Evolutionary conservation across 2,113 vertebrate species (phyloP).

Genomic region (Grantiella picta): DNA sequence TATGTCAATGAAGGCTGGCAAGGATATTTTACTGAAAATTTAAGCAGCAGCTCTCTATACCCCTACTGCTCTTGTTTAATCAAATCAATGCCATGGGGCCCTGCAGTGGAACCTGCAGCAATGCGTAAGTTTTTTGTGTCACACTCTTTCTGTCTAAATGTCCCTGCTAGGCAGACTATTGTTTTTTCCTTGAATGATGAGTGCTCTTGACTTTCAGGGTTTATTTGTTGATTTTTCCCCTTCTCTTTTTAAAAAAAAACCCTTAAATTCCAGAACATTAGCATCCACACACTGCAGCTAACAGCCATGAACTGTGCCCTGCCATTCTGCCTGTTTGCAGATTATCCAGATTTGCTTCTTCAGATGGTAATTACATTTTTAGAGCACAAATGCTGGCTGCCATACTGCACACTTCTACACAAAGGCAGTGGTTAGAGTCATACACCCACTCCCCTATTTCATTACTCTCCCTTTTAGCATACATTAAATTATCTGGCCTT

Average conservation of each 20-base stretch:
- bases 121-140: not conserved
- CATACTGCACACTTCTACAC: not conserved
- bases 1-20: not conserved
- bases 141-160: not conserved
- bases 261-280: not conserved
- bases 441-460: not conserved
- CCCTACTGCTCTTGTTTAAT: not conserved
- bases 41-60: not conserved
- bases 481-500: not conserved
- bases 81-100: not conserved
- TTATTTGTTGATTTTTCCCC: not conserved
- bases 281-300: accelerated
- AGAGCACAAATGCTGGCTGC: not conserved
- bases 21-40: not conserved
- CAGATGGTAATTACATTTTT: not conserved
- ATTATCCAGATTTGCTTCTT: not conserved
- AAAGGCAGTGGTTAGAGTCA: not conserved
- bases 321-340: not conserved
- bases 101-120: not conserved
- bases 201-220: not conserved
- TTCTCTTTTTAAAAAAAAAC: not conserved
- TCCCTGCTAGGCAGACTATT: not conserved
- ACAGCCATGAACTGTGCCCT: not conserved
- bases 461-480: not conserved
- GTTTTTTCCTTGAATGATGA: not conserved